phyloP scores from a whole-genome alignment of 2,113 vertebrate species.

The Pseudorhombus dupliciocellatus region DNA sequence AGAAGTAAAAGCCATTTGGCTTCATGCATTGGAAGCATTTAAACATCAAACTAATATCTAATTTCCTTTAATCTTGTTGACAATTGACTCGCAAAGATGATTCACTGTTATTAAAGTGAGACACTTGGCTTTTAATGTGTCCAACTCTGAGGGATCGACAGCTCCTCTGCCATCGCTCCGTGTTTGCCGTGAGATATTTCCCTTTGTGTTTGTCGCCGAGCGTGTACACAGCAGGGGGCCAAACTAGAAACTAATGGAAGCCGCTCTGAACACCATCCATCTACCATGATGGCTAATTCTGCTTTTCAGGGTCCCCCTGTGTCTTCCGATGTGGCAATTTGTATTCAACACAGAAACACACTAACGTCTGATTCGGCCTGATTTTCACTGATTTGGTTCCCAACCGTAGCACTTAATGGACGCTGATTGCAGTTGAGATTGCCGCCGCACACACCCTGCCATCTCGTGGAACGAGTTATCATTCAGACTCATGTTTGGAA shows the following conservation, averaged over 20 bases:
- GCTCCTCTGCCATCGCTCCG: conserved; percentile 7
- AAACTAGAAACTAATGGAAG: conserved; percentile 32
- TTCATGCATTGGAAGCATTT: conserved; percentile 53
- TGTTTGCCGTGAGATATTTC: conserved; percentile 46
- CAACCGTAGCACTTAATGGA: conserved; percentile 31
- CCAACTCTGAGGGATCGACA: conserved; percentile 17
- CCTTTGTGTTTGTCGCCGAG: conserved; percentile 24
- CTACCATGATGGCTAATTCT: conserved; percentile 35
- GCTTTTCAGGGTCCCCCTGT: conserved; percentile 13
- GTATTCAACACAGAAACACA: conserved; percentile 28
- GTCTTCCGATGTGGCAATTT: conserved; percentile 49
- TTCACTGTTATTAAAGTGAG: conserved; percentile 33
- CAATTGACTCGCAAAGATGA: conserved; percentile 39
- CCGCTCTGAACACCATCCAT: conserved; percentile 21
- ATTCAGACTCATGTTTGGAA: conserved; percentile 21
- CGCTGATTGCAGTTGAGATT: conserved; percentile 58
- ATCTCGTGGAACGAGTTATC: conserved; percentile 16
- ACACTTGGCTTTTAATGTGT: conserved; percentile 24
- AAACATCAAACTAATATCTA: conserved; percentile 50
- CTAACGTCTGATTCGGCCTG: conserved; percentile 44
- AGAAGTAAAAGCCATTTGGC: conserved; percentile 54
- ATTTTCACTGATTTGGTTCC: conserved; percentile 61
- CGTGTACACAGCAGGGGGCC: conserved; percentile 27
- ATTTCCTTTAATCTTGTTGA: conserved; percentile 49
- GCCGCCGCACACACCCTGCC: conserved; percentile 22